A percentile compares a stretch with the other conserved stretches of the same genome.
Evolutionary conservation across 2,113 vertebrate species (phyloP).

Genomic region (Poecile atricapillus): DNA sequence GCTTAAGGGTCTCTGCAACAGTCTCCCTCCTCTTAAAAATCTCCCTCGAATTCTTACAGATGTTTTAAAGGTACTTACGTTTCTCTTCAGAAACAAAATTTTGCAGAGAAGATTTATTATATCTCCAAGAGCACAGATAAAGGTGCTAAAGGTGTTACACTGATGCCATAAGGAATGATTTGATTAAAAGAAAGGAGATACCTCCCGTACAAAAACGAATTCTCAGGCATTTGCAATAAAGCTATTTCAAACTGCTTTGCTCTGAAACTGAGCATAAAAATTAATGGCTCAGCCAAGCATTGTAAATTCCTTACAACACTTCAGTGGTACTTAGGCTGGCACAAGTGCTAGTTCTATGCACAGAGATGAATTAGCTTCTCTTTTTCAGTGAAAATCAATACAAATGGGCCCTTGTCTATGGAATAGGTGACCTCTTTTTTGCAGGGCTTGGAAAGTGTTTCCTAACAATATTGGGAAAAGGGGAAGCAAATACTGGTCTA

Average conservation of each 20-base stretch:
- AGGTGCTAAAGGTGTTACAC: neutral
- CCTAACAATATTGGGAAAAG: neutral
- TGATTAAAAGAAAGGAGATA: neutral
- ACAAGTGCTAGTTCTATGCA: neutral
- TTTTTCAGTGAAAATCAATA: neutral
- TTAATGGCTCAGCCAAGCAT: neutral
- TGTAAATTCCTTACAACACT: neutral
- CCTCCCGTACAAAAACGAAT: neutral
- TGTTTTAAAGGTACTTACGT: neutral
- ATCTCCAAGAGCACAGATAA: neutral
- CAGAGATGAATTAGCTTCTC: neutral
- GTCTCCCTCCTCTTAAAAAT: neutral
- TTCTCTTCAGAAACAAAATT: neutral
- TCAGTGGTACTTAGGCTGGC: neutral
- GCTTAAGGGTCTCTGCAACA: neutral
- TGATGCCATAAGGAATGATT: neutral
- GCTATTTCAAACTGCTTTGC: neutral
- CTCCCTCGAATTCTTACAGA: neutral
- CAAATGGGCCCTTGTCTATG: neutral
- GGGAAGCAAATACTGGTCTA: neutral
- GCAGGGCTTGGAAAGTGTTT: neutral
- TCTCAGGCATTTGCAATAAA: fast-evolving
- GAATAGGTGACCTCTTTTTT: neutral
- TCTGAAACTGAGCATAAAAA: neutral
- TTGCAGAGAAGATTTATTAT: neutral